Base-by-base conservation (phyloP, 2,797 vertebrate species). In the Pelobates cultripes region DNA sequence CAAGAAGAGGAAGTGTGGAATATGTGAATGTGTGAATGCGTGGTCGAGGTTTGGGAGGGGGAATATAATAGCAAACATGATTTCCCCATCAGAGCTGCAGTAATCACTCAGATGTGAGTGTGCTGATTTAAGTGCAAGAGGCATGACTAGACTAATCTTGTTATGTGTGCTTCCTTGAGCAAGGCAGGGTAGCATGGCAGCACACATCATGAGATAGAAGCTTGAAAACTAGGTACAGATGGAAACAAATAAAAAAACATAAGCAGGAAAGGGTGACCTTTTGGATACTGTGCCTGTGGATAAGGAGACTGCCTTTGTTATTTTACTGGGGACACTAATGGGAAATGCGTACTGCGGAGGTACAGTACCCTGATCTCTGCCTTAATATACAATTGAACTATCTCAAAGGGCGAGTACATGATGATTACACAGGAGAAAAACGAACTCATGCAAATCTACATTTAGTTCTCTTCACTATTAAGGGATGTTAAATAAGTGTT, bases 131-230 rank as follows among this genome's bases (percentile, higher is more conserved):
- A 81, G 47, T 43, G 67, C 74, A 81, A 77, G 74, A 71, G 67
- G 73, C 57, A 76, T 77, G 45, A 67, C 74, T 76, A 77, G 60
- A 72, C 73, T 81, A 76, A 77, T 77, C 68, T 57, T 71, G 67
- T 75, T 76, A 61, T 76, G n/a, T 15, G 64, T 28, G 44, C 66
- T 70, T 51, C 43, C 28, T 13, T 66, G 74, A 76, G 74, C 73
- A 81, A 64, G 80, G 28, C 73, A 70, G 67, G 43, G 63, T 70
- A 40, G 55, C 44, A 47, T 64, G 12, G 68, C 45, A 67, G 69
- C 55, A 73, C 68, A 66, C 43, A 82, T 70, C 45, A 61, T 28
- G 44, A 15, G 8, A 74, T 68, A 61, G 13, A 40, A 40, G 45
- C 70, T 51, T 8, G 4, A 53, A 28, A 68, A 45, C 63, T 57